A percentile compares a stretch with the other conserved stretches of the same genome.
Conservation (phyloP, 2,113 vertebrate genomes). For the Brachyhypopomus occidentalis region DNA sequence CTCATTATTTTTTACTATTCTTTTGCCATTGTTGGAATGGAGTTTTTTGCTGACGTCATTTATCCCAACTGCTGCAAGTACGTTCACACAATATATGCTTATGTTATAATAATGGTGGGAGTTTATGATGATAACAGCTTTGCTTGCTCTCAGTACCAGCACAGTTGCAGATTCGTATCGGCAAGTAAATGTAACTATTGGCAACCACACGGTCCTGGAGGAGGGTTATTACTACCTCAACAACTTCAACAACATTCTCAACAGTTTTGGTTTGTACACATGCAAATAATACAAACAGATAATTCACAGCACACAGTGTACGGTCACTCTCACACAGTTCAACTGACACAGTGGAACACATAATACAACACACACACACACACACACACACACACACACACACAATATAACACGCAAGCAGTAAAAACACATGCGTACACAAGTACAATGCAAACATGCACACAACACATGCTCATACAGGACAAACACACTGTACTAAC, state of each 20-base stretch:
- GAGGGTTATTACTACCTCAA: constrained; percentile 99
- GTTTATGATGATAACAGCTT: background rate
- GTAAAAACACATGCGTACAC: too few relatives aligned
- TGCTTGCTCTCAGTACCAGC: constrained; percentile 76
- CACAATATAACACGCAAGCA: background rate
- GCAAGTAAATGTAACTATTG: constrained; percentile 81
- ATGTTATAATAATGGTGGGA: background rate
- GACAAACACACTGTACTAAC: background rate
- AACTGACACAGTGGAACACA: too few relatives aligned
- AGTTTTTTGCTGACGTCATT: constrained; percentile 90
- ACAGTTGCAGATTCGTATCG: constrained; percentile 91
- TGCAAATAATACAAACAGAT: too few relatives aligned
- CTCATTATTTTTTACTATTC: constrained; percentile 98
- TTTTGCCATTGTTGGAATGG: constrained; percentile 98
- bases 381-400: background rate
- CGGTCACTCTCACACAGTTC: too few relatives aligned
- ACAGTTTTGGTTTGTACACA: constrained; percentile 86
- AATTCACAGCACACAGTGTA: too few relatives aligned
- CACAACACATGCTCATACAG: too few relatives aligned
- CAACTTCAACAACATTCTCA: constrained; percentile 96
- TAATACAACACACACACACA: background rate
- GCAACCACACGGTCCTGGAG: constrained; percentile 84
- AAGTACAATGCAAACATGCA: too few relatives aligned
- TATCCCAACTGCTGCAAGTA: constrained; percentile 98
- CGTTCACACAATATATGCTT: constrained; percentile 57